Evolutionary conservation across 1,140 invertebrate species (phyloP).

Genomic region (Macrobrachium rosenbergii): DNA sequence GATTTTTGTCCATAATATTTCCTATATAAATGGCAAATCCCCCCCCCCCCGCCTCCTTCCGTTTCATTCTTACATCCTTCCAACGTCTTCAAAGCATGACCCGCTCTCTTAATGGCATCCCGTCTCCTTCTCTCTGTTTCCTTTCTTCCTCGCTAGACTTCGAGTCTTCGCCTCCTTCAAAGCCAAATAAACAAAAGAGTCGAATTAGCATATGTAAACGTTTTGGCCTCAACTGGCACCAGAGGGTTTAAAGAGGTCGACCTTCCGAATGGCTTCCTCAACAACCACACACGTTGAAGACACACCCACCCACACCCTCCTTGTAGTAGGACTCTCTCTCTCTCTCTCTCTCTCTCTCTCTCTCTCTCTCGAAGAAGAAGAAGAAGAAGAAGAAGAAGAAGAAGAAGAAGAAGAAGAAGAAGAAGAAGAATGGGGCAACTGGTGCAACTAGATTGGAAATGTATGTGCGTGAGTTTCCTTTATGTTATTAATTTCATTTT

Average conservation of each 20-base stretch:
- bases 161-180: not conserved
- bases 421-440: no score
- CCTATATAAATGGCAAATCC: no score
- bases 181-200: slow-evolving; percentile 15
- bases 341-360: no score
- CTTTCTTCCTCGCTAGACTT: not conserved
- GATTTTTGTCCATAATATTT: no score
- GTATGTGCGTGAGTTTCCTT: no score
- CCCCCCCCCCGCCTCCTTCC: not conserved
- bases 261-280: not conserved
- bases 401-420: no score
- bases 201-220: slow-evolving; percentile 23
- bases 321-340: no score
- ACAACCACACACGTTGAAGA: slow-evolving; percentile 5
- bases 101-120: not conserved
- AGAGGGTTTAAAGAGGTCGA: not conserved
- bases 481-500: no score
- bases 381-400: no score
- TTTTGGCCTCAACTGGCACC: slow-evolving; percentile 22
- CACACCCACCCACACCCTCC: not conserved
- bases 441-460: no score
- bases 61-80: not conserved
- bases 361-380: no score
- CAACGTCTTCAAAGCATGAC: not conserved
- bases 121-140: not conserved